Conservation (phyloP, 2,797 vertebrate genomes). For the Gadopsis marmoratus region DNA sequence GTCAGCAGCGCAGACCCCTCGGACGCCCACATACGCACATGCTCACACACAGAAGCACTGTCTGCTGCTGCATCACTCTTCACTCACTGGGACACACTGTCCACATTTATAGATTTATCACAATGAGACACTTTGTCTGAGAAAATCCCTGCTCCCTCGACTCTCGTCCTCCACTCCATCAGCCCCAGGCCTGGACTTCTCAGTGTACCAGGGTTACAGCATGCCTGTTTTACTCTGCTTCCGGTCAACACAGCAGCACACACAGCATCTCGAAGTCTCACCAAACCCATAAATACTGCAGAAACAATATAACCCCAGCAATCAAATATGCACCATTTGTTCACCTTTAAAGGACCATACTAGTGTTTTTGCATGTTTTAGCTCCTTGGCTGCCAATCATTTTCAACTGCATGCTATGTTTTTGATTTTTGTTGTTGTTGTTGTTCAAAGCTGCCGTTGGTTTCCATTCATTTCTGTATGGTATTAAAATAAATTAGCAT, state of each 20-base stretch:
- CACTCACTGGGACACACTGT: slow-evolving; percentile 80
- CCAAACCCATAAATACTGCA: slow-evolving; percentile 36
- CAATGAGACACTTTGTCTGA: slow-evolving; percentile 84
- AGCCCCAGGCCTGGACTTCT: slow-evolving; percentile 70
- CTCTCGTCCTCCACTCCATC: slow-evolving; percentile 59
- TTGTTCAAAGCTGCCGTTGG: neutral
- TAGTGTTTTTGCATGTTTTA: neutral
- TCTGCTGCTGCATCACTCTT: slow-evolving; percentile 81
- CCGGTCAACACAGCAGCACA: slow-evolving; percentile 30
- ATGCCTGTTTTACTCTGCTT: slow-evolving; percentile 56
- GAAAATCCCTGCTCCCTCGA: slow-evolving; percentile 60
- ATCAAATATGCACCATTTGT: slow-evolving; percentile 13
- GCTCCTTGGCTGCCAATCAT: neutral
- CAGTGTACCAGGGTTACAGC: slow-evolving; percentile 47
- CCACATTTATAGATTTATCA: slow-evolving; percentile 85
- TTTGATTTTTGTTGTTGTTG: neutral
- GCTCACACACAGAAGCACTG: slow-evolving; percentile 75
- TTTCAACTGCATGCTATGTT: neutral
- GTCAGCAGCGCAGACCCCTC: slow-evolving; percentile 76
- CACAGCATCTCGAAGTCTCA: slow-evolving; percentile 20
- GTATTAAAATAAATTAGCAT: neutral
- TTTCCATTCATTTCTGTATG: slow-evolving; percentile 11
- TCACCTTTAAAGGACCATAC: neutral
- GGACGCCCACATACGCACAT: slow-evolving; percentile 49
- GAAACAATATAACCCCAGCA: slow-evolving; percentile 34